Percentiles rank a stretch among this genome's conserved stretches.
Conservation (phyloP, 2,888 invertebrate genomes). For the Lepidocyrtinus sp. region DNA sequence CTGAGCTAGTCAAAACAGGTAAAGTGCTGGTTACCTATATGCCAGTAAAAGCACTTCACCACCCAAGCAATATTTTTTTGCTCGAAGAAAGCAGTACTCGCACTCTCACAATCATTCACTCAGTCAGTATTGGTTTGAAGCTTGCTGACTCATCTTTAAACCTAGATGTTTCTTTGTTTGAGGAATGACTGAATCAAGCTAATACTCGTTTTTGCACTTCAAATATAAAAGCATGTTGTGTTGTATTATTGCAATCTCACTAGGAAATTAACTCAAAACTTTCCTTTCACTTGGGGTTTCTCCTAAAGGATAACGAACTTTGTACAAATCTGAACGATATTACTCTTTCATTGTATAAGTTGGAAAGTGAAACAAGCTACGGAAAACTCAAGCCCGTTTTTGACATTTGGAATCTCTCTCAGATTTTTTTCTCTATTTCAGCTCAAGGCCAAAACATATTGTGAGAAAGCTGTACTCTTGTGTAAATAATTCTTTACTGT, state of each 20-base stretch:
- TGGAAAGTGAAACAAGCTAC: neutral
- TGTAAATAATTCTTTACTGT: no score
- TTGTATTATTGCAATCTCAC: neutral
- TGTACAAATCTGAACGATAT: neutral
- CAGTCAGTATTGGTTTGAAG: constrained; percentile 42
- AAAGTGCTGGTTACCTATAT: constrained; percentile 46
- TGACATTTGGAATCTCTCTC: no score
- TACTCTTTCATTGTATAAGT: neutral
- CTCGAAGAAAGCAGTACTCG: constrained; percentile 34
- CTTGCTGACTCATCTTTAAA: constrained; percentile 44
- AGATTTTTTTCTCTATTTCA: no score
- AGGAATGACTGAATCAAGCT: neutral
- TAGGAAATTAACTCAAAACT: neutral
- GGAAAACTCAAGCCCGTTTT: no score
- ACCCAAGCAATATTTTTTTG: constrained; percentile 8
- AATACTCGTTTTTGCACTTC: neutral
- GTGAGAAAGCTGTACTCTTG: no score
- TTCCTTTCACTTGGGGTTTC: no score
- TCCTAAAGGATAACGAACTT: neutral
- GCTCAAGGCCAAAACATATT: no score
- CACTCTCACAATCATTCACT: constrained; percentile 41
- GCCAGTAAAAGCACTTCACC: constrained; percentile 42
- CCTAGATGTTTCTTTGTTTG: neutral
- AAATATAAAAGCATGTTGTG: neutral
- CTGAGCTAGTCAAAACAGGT: constrained; percentile 59